Evolutionary conservation across 2,113 vertebrate genomes (phyloP).

Genomic region (Nettapus auritus): DNA sequence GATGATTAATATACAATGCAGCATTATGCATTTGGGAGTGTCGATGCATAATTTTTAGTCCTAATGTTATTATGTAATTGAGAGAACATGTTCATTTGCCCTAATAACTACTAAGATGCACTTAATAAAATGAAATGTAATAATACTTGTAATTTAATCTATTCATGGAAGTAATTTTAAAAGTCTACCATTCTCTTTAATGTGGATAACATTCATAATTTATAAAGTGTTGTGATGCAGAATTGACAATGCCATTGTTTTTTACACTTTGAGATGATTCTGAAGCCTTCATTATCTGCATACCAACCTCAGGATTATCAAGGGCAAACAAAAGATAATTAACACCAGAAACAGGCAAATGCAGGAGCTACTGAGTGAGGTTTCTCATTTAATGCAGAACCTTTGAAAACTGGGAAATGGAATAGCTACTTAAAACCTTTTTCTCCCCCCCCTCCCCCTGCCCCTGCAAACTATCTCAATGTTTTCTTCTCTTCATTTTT

Average conservation of each 20-base stretch:
- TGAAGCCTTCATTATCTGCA: conserved; percentile 91
- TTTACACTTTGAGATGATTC: conserved; percentile 91
- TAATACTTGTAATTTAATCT: conserved; percentile 99
- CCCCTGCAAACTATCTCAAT: conserved; percentile 21
- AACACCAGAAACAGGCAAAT: conserved; percentile 87
- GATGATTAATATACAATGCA: conserved; percentile 84
- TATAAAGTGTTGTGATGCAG: conserved; percentile 95
- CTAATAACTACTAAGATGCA: conserved; percentile 96
- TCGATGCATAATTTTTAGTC: conserved; percentile 86
- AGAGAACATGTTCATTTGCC: conserved; percentile 89
- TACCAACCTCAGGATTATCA: conserved; percentile 92
- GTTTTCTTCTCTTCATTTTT: conserved; percentile 26
- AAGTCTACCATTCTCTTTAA: conserved; percentile 92
- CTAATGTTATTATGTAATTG: conserved; percentile 85
- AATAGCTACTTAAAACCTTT: conserved; percentile 75
- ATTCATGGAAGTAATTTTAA: conserved; percentile 97
- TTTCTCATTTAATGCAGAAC: conserved; percentile 80
- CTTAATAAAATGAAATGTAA: conserved; percentile 98
- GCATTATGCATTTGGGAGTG: conserved; percentile 85
- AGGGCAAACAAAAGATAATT: conserved; percentile 99
- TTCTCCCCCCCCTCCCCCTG: not conserved
- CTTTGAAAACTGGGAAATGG: conserved; percentile 82
- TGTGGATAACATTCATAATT: conserved; percentile 97
- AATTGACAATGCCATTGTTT: conserved; percentile 97
- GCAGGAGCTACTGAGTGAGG: conserved; percentile 77